Percentiles rank a stretch among this genome's conserved stretches.
Evolutionary conservation across 2,888 invertebrate species (phyloP).

Genomic region (Morpho helenor): DNA sequence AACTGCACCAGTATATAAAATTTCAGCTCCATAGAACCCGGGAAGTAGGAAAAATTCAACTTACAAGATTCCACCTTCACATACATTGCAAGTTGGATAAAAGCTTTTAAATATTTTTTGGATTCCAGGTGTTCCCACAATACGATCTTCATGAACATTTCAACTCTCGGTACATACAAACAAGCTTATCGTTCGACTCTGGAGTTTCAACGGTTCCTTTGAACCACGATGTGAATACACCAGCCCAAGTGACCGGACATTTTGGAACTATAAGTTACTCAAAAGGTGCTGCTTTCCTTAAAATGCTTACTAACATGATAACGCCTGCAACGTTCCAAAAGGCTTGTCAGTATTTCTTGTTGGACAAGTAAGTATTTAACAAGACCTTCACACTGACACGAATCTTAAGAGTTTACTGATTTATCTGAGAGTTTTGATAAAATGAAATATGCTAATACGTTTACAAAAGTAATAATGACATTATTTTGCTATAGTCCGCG

Average conservation of each 20-base stretch:
- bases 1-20: too few species aligned
- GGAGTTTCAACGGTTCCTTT: slow-evolving; percentile 73
- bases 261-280: slow-evolving; percentile 85
- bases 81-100: too few species aligned
- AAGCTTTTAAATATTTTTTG: not conserved
- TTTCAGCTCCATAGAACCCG: too few species aligned
- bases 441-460: too few species aligned
- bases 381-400: not conserved
- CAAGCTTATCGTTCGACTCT: slow-evolving; percentile 73
- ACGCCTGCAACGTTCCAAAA: slow-evolving; percentile 50
- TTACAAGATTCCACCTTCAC: too few species aligned
- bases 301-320: slow-evolving; percentile 62
- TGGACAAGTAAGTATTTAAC: slow-evolving; percentile 62
- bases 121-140: slow-evolving; percentile 76
- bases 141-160: slow-evolving; percentile 86
- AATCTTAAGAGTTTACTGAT: too few species aligned
- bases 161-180: slow-evolving; percentile 83
- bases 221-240: slow-evolving; percentile 78
- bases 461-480: too few species aligned
- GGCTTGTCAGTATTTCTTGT: slow-evolving; percentile 56
- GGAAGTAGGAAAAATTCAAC: too few species aligned
- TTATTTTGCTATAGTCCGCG: too few species aligned
- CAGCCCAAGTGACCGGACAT: slow-evolving; percentile 80
- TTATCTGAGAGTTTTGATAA: too few species aligned
- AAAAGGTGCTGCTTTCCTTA: slow-evolving; percentile 78